Percentiles rank a stretch among this genome's conserved stretches.
Conservation (phyloP, 2,113 vertebrate species). For the Macrotis lagotis region DNA sequence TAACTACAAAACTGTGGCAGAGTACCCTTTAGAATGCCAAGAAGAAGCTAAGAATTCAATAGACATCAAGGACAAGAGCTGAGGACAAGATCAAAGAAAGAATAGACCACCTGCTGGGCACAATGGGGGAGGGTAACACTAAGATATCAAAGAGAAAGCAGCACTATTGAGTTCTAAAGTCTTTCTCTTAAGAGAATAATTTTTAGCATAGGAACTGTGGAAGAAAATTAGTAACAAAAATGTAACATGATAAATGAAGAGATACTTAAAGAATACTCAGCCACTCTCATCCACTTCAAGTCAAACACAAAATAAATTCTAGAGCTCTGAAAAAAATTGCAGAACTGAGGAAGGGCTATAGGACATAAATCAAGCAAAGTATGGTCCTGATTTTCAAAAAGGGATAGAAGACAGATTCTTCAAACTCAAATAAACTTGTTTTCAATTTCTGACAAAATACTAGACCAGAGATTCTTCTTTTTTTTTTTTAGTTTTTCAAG, state of each 20-base stretch:
- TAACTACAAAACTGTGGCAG: background rate
- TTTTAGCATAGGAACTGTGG: background rate
- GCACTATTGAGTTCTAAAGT: background rate
- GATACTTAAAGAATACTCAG: background rate
- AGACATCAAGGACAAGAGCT: background rate
- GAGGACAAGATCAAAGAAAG: background rate
- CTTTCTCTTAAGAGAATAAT: background rate
- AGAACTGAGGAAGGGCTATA: background rate
- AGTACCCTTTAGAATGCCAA: background rate
- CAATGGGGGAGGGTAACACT: background rate
- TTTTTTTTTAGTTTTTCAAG: too few relatives aligned
- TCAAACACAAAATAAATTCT: background rate
- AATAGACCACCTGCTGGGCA: background rate
- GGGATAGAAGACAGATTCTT: background rate
- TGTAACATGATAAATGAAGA: background rate
- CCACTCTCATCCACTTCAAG: background rate
- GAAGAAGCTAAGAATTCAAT: background rate
- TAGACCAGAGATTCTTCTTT: background rate
- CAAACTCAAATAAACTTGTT: background rate
- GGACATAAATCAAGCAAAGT: background rate
- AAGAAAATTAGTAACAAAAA: background rate
- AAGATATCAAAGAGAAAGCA: background rate
- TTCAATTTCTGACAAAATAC: background rate
- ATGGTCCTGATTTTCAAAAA: background rate
- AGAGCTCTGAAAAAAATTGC: background rate